Conservation (phyloP, 2,113 vertebrate genomes). For the Seriola aureovittata region DNA sequence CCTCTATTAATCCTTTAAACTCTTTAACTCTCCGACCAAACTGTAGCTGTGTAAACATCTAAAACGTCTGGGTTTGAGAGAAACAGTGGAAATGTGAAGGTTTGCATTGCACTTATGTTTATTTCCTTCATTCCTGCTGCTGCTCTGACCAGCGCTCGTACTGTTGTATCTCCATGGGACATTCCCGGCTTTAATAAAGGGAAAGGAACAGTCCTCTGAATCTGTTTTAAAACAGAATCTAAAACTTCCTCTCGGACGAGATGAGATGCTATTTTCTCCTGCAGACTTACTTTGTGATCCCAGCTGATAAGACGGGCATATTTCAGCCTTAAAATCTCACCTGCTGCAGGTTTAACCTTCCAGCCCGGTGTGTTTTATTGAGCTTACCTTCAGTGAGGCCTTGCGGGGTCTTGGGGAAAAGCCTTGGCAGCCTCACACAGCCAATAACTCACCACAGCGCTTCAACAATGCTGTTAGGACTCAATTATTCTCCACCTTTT, state of each 20-base stretch:
- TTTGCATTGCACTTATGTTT: no score
- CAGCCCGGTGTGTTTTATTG: constrained; percentile 70
- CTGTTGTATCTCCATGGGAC: not conserved
- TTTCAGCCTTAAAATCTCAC: constrained; percentile 54
- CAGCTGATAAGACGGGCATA: constrained; percentile 26
- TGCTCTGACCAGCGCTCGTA: not conserved
- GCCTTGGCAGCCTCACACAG: constrained; percentile 71
- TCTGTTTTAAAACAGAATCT: not conserved
- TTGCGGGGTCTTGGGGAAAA: constrained; percentile 56
- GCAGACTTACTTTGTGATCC: constrained; percentile 37
- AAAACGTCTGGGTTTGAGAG: no score
- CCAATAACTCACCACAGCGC: constrained; percentile 69
- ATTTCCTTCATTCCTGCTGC: no score
- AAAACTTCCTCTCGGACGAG: not conserved
- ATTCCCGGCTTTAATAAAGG: not conserved
- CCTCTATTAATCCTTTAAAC: no score
- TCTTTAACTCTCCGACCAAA: no score
- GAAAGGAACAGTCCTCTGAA: not conserved
- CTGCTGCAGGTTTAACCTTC: constrained; percentile 69
- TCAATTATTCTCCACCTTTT: constrained; percentile 70
- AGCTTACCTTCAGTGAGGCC: constrained; percentile 72
- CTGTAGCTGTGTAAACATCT: no score
- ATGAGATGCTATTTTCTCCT: not conserved
- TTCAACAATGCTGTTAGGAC: constrained; percentile 59
- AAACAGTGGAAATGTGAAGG: no score